Base-by-base conservation (phyloP, 2,888 invertebrate genomes). In the Heliconius erato region DNA sequence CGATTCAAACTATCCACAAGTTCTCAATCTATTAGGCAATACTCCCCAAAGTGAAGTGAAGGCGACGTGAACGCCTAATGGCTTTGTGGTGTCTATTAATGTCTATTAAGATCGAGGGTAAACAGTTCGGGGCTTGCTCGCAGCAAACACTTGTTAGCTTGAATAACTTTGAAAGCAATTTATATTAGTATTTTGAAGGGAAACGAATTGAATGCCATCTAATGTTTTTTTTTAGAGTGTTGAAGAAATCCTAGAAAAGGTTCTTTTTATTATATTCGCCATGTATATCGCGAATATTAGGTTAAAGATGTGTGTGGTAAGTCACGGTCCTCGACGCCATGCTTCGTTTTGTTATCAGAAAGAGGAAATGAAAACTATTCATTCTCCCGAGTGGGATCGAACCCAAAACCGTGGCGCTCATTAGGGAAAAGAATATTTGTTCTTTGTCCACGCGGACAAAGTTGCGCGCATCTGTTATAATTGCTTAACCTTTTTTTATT, bases 11-110 rank as follows among this genome's bases (percentile, higher is more conserved):
- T 63, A 76, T 68, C 26, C 54, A 40, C 32, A 44, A 80, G 67
- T 80, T 80, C 23, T 14, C 44, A 76, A 81, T 81, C 59, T 69
- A 81, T 81, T 77, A 76, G 35, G 14, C 19, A 54, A 59, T 77
- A 32, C 77, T 44, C 40, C 69, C 44, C 40, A 32, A 74, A 80
- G 81, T 35, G 40, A 65, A 44, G 74, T 32, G 54, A 71, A 67
- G 54, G 19, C 59, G 74, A 79, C 74, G 76, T 76, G 76, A 74
- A 74, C 74, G 80, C 69, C 85, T 85, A 85, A 85, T 84, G 83
- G 85, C 82, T 69, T 85, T 85, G 85, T 76, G 85, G 81, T 85
- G 85, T 85, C 84, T 83, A 81, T 83, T 79, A 79, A 59, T 65
- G 78, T 63, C 74, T 49, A 80, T 59, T 74, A 74, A 68, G 74